Percentiles rank a stretch among this genome's conserved stretches.
Evolutionary conservation across 2,113 vertebrate species (phyloP).

Genomic region (Trogon surrucura): DNA sequence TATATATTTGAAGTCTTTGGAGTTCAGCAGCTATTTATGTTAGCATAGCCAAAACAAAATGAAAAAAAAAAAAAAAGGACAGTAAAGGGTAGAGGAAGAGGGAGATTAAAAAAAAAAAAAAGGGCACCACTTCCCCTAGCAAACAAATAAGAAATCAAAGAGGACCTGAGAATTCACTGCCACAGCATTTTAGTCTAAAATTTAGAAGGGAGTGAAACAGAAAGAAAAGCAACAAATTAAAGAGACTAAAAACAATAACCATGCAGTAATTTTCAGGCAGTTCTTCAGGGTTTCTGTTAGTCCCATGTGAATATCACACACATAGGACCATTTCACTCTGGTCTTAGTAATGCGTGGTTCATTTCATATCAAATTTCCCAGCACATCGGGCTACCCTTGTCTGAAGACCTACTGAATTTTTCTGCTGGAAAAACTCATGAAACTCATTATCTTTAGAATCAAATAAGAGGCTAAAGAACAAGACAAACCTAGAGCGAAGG

Average conservation of each 20-base stretch:
- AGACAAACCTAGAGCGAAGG: background rate
- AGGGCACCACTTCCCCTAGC: fast-evolving
- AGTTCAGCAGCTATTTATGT: background rate
- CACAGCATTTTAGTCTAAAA: background rate
- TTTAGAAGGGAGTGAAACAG: background rate
- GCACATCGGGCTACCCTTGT: background rate
- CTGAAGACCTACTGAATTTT: background rate
- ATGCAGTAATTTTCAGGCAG: fast-evolving
- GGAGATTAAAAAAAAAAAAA: background rate
- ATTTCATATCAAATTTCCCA: background rate
- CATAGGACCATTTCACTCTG: background rate
- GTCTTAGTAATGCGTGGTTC: background rate
- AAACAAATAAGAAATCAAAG: background rate
- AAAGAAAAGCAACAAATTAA: background rate
- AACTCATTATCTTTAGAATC: background rate
- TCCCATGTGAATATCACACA: background rate
- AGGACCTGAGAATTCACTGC: background rate
- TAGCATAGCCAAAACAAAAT: background rate
- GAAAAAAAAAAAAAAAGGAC: background rate
- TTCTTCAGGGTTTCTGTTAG: background rate
- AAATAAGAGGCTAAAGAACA: background rate
- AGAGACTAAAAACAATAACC: background rate
- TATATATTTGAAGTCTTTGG: background rate
- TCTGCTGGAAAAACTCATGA: background rate
- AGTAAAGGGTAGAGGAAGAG: background rate